These are phyloP conservation scores for Anisognathus igniventris DNA, from an alignment of 2,797 vertebrate species.

Conservation along the genomic window DNA sequence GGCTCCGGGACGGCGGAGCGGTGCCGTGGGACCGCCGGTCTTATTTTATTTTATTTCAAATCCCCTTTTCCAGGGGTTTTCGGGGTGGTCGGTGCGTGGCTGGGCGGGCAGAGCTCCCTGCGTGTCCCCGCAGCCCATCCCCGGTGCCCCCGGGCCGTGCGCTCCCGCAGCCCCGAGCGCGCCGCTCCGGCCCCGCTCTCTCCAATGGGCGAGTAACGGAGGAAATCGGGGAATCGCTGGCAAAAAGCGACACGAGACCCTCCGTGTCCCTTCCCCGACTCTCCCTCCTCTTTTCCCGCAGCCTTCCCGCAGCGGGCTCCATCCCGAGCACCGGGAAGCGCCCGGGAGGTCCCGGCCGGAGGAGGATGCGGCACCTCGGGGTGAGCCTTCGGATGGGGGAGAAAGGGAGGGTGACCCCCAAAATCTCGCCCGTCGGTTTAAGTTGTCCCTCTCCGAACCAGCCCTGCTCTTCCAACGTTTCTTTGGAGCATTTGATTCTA, in stretches of 20 bases:
- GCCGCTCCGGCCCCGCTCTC: neutral
- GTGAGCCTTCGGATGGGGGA: neutral
- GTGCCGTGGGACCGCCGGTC: neutral
- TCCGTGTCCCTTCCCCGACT: neutral
- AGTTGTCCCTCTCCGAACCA: neutral
- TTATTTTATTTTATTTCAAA: too few species aligned
- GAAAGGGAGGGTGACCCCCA: neutral
- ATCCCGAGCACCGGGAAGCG: neutral
- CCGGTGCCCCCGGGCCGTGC: neutral
- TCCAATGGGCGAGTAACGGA: neutral
- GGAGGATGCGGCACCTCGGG: neutral
- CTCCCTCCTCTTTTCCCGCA: neutral
- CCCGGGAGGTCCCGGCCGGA: neutral
- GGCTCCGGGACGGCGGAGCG: neutral
- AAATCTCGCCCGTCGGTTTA: neutral
- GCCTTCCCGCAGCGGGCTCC: neutral
- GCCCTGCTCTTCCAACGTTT: neutral
- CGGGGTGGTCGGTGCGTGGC: neutral
- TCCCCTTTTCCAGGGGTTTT: accelerated
- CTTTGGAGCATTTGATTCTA: constrained; percentile 65
- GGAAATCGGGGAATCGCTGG: neutral
- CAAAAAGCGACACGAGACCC: neutral
- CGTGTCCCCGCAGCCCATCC: neutral
- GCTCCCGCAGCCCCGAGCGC: neutral
- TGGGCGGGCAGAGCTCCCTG: accelerated